These are phyloP conservation scores for Myoxocephalus aenaeus DNA, from an alignment of 2,797 vertebrate species.

Conservation along the genomic window DNA sequence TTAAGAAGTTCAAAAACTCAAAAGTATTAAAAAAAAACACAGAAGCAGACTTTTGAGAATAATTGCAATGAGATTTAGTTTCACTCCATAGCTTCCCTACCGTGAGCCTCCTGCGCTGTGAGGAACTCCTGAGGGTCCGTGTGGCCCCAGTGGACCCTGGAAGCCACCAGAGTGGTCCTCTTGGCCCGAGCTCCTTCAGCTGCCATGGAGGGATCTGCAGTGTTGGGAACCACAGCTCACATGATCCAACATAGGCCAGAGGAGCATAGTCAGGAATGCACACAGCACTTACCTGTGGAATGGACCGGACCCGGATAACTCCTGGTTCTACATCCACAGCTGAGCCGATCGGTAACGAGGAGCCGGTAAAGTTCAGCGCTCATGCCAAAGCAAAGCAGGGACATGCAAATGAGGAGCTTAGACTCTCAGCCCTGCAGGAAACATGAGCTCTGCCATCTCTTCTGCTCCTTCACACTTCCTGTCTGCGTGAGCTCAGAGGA, in stretches of 20 bases:
- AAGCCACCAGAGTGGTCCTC: constrained; percentile 55
- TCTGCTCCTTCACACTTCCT: constrained; percentile 44
- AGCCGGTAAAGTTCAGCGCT: constrained; percentile 7
- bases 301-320: neutral
- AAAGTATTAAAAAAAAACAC: too few species aligned
- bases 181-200: constrained; percentile 34
- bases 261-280: neutral
- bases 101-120: neutral
- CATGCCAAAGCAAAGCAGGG: constrained; percentile 32
- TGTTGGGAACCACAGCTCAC: neutral
- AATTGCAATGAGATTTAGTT: neutral
- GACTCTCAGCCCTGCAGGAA: constrained; percentile 43
- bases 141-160: constrained; percentile 55
- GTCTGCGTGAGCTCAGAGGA: neutral
- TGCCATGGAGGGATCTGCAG: constrained; percentile 45
- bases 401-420: constrained; percentile 59
- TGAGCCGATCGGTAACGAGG: neutral
- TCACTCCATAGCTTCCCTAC: constrained; percentile 14
- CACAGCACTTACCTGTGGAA: constrained; percentile 8
- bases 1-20: neutral
- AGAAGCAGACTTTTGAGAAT: neutral
- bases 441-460: constrained; percentile 30
- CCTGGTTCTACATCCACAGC: neutral
- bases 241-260: neutral
- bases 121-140: constrained; percentile 13